phyloP scores from a whole-genome alignment of 2,888 invertebrate genomes.

The Masnerella sp. region DNA sequence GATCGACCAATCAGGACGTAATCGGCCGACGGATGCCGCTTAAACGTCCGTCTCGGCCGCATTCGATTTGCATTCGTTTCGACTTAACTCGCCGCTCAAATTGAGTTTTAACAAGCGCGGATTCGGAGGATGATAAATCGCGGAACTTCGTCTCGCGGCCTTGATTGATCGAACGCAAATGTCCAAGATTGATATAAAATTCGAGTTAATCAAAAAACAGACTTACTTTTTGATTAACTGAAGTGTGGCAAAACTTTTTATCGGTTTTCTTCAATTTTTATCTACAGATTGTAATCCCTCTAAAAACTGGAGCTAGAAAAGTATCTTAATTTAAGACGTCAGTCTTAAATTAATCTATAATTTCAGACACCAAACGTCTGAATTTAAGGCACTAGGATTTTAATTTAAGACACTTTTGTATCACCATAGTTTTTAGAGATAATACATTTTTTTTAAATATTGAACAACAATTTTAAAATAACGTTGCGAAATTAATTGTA shows the following conservation, averaged over 20 bases:
- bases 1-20: slow-evolving; percentile 29
- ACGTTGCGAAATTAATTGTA: neutral
- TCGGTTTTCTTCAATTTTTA: neutral
- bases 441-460: no score
- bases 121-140: slow-evolving; percentile 50
- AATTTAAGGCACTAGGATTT: no score
- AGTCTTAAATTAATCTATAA: no score
- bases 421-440: no score
- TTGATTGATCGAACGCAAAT: slow-evolving; percentile 51
- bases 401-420: no score
- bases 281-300: no score
- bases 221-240: no score
- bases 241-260: no score
- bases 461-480: neutral
- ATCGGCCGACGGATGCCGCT: slow-evolving; percentile 16
- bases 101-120: slow-evolving; percentile 36
- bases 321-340: no score
- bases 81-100: slow-evolving; percentile 24
- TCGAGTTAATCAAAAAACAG: slow-evolving; percentile 43
- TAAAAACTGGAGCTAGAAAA: no score
- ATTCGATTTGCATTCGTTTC: slow-evolving; percentile 34
- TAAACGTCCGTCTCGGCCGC: slow-evolving; percentile 12
- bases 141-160: slow-evolving; percentile 16
- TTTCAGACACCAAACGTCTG: no score
- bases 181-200: slow-evolving; percentile 40